Percentiles rank a stretch among this genome's conserved stretches.
Evolutionary conservation across 2,888 invertebrate species (phyloP).

Genomic region (Aleiodes testaceus): DNA sequence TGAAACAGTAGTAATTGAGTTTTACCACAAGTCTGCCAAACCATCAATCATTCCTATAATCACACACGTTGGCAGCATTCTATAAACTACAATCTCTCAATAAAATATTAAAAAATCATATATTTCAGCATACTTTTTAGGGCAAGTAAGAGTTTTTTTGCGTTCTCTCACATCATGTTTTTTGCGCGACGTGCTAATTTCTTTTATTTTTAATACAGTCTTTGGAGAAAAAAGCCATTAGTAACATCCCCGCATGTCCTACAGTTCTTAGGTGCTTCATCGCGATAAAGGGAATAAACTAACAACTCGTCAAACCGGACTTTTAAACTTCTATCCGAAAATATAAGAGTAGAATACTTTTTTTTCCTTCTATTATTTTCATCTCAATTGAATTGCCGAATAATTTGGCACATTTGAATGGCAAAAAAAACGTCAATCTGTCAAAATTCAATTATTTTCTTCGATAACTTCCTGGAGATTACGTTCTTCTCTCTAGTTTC

Average conservation of each 20-base stretch:
- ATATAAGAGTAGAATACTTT: slow-evolving; percentile 54
- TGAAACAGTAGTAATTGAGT: not conserved
- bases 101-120: not conserved
- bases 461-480: not conserved
- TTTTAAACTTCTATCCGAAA: slow-evolving; percentile 54
- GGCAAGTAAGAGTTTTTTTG: slow-evolving; percentile 13
- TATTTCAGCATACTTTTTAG: not conserved
- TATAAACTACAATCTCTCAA: not conserved
- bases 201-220: slow-evolving; percentile 8
- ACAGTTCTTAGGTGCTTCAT: slow-evolving; percentile 50
- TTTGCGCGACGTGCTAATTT: not conserved
- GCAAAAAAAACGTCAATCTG: not conserved
- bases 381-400: too few relatives aligned
- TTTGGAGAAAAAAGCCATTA: slow-evolving; percentile 2
- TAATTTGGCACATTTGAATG: too few relatives aligned
- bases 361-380: slow-evolving; percentile 1
- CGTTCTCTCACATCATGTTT: not conserved
- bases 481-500: not conserved
- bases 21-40: too few relatives aligned
- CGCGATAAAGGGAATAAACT: slow-evolving; percentile 56
- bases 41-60: slow-evolving; percentile 11
- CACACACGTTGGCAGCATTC: not conserved
- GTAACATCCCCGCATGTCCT: slow-evolving; percentile 25
- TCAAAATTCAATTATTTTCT: not conserved
- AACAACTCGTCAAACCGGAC: slow-evolving; percentile 66